These are phyloP conservation scores for Cephonodes hylas DNA, from an alignment of 2,888 invertebrate genomes.

Conservation along the genomic window DNA sequence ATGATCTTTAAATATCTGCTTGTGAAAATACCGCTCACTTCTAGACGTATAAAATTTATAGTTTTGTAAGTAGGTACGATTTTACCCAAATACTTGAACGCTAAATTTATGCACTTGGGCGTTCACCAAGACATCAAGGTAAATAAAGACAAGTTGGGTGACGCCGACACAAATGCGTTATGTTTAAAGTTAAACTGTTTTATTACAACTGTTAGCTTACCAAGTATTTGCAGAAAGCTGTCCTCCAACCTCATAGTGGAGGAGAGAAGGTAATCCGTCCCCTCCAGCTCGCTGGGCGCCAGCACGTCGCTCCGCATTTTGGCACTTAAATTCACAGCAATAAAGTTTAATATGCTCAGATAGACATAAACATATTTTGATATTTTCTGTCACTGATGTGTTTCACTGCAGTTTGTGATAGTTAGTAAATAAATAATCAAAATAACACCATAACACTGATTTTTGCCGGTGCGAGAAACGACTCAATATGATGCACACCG, in stretches of 20 bases:
- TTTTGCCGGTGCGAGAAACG: neutral
- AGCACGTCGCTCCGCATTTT: conserved; percentile 78
- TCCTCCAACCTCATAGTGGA: conserved; percentile 83
- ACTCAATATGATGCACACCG: neutral
- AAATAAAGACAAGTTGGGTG: neutral
- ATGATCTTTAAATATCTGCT: neutral
- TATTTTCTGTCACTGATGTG: conserved; percentile 6
- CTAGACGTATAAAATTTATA: neutral
- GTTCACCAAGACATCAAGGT: neutral
- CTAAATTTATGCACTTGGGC: neutral
- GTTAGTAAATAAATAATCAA: conserved; percentile 3
- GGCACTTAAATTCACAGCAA: conserved; percentile 35
- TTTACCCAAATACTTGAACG: neutral
- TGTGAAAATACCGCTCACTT: neutral
- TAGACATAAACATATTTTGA: neutral
- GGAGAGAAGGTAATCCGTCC: conserved; percentile 83
- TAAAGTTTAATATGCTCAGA: conserved; percentile 9
- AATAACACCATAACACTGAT: conserved; percentile 22
- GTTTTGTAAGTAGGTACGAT: neutral
- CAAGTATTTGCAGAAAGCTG: conserved; percentile 82
- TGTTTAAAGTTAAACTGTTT: neutral
- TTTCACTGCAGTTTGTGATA: conserved; percentile 12
- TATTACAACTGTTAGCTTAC: conserved; percentile 59
- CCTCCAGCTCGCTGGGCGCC: conserved; percentile 81
- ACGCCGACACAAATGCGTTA: neutral